phyloP scores from a whole-genome alignment of 1,140 invertebrate genomes.

The Trachymyrmex septentrionalis region DNA sequence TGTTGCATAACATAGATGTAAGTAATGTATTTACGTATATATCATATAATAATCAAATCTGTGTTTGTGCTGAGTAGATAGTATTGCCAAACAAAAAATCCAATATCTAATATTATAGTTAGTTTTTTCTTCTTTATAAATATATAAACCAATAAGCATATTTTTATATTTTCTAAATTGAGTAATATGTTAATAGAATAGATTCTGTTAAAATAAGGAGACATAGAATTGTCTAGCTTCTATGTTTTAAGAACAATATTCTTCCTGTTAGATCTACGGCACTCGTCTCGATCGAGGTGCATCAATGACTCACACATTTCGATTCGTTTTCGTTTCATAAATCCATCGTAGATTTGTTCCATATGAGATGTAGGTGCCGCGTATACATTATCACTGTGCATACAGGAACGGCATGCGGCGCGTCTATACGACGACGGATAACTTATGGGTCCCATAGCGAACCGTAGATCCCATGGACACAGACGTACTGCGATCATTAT shows the following conservation, averaged over 20 bases:
- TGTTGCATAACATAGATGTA: no score
- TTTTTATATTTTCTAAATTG: neutral
- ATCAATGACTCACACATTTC: slow-evolving; percentile 28
- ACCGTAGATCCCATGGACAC: slow-evolving; percentile 84
- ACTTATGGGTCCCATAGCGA: slow-evolving; percentile 85
- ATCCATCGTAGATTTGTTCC: slow-evolving; percentile 70
- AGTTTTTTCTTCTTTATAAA: neutral
- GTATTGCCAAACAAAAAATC: neutral
- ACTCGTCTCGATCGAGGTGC: slow-evolving; percentile 50
- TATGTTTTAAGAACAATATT: neutral
- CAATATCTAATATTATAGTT: neutral
- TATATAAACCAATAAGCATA: neutral
- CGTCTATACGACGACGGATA: slow-evolving; percentile 81
- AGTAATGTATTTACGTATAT: no score
- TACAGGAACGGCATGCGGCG: slow-evolving; percentile 40
- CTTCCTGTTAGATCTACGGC: neutral
- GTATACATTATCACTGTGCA: slow-evolving; percentile 71
- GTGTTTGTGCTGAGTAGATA: neutral
- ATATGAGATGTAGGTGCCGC: slow-evolving; percentile 33
- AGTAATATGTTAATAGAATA: neutral
- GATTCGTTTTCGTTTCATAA: slow-evolving; percentile 75
- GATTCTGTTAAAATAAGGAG: neutral
- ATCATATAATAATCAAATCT: no score
- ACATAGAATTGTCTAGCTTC: neutral
- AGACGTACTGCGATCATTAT: slow-evolving; percentile 86